Percentiles rank a stretch among this genome's conserved stretches.
Evolutionary conservation across 2,113 vertebrate genomes (phyloP).

Genomic region (Vimba vimba): DNA sequence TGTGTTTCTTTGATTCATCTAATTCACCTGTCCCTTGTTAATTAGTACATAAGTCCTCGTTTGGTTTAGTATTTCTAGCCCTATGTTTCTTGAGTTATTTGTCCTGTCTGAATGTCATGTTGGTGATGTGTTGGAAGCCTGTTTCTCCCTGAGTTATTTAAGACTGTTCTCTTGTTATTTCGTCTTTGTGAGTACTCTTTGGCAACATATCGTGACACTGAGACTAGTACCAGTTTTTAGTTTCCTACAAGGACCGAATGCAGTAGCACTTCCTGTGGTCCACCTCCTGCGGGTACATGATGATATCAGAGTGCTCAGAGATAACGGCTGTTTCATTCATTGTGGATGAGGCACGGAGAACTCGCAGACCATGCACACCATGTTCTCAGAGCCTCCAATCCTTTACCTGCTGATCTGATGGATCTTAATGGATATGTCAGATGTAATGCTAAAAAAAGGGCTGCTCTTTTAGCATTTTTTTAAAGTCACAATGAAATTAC

Average conservation of each 20-base stretch:
- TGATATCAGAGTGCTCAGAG: background rate
- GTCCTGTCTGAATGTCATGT: too few relatives aligned
- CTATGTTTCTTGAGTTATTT: too few relatives aligned
- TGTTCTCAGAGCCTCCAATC: background rate
- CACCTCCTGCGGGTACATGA: constrained; percentile 9
- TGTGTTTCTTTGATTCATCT: too few relatives aligned
- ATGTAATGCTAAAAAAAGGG: background rate
- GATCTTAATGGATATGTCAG: background rate
- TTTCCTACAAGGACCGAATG: background rate
- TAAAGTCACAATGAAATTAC: too few relatives aligned
- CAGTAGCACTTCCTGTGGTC: constrained; percentile 24
- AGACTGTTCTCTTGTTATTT: too few relatives aligned
- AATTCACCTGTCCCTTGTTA: too few relatives aligned
- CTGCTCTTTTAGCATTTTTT: background rate
- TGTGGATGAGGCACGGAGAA: background rate
- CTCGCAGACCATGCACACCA: background rate
- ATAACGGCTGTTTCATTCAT: background rate
- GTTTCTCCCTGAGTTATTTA: too few relatives aligned
- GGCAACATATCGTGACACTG: too few relatives aligned
- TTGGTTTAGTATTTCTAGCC: too few relatives aligned
- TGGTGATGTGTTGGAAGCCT: too few relatives aligned
- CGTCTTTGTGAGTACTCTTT: too few relatives aligned
- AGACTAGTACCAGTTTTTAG: background rate
- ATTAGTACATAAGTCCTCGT: too few relatives aligned
- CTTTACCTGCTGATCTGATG: background rate